Evolutionary conservation across 2,797 vertebrate genomes (phyloP).

Genomic region (Helostoma temminkii): DNA sequence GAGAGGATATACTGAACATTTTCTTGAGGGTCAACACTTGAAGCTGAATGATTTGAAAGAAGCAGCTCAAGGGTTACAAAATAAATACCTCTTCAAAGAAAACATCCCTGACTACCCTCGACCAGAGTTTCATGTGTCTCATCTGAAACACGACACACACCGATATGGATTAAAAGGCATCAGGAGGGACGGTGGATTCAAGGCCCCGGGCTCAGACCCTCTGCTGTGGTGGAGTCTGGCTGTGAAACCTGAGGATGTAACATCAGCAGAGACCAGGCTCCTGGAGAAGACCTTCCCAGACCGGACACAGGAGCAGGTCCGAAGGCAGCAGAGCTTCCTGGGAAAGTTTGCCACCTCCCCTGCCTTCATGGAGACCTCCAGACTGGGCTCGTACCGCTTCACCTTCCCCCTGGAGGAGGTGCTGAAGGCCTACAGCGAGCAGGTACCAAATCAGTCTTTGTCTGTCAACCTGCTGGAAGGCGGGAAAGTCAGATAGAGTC

Average conservation of each 20-base stretch:
- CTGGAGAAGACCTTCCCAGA: conserved; percentile 26
- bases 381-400: conserved; percentile 71
- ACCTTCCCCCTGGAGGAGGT: conserved; percentile 65
- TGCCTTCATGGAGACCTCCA: conserved; percentile 61
- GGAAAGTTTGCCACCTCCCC: conserved; percentile 69
- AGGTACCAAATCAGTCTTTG: conserved; percentile 39
- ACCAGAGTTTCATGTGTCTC: conserved; percentile 44
- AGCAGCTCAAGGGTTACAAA: fast-evolving
- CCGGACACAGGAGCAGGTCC: conserved; percentile 4
- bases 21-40: not conserved
- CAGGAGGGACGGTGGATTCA: not conserved
- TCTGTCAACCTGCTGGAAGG: not conserved
- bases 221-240: conserved; percentile 63
- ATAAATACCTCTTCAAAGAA: not conserved
- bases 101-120: conserved; percentile 40
- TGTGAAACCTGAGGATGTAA: conserved; percentile 43
- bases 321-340: conserved; percentile 36
- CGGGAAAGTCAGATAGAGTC: no score
- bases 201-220: fast-evolving
- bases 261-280: conserved; percentile 43
- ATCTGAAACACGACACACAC: conserved; percentile 65
- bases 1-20: fast-evolving
- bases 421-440: conserved; percentile 53
- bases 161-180: fast-evolving
- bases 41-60: conserved; percentile 37